These are phyloP conservation scores for Diploptera punctata DNA, from an alignment of 2,888 invertebrate genomes.

Conservation along the genomic window DNA sequence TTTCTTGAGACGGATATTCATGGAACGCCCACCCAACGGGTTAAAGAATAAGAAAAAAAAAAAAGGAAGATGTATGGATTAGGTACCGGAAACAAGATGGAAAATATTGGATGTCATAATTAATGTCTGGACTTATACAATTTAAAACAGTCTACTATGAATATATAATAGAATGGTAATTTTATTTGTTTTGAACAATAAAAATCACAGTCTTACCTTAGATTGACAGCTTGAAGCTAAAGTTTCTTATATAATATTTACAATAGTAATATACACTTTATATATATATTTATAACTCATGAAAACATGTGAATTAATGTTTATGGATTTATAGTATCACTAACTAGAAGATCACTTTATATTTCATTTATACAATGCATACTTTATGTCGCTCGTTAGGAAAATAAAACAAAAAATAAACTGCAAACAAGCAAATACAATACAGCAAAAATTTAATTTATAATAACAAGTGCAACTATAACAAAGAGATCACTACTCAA, in stretches of 20 bases:
- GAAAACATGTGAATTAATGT: neutral
- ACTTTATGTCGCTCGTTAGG: neutral
- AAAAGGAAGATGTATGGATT: too few relatives aligned
- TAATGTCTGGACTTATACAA: too few relatives aligned
- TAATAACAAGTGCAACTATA: neutral
- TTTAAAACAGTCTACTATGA: too few relatives aligned
- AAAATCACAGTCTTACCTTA: constrained; percentile 38
- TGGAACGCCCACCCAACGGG: too few relatives aligned
- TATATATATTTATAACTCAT: neutral
- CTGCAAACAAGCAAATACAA: neutral
- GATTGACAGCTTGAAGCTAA: constrained; percentile 20
- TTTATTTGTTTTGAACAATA: constrained; percentile 27
- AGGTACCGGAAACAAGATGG: too few relatives aligned
- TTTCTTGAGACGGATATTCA: too few relatives aligned
- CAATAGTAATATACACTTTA: neutral
- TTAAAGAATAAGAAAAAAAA: too few relatives aligned
- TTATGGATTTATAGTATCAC: neutral
- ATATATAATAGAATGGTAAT: neutral
- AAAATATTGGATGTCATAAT: too few relatives aligned
- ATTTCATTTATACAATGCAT: neutral
- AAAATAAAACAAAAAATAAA: neutral
- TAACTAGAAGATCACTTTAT: constrained; percentile 6
- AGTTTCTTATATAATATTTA: constrained; percentile 14
- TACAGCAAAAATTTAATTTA: neutral
- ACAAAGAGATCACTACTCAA: neutral